Conservation (phyloP, 2,797 vertebrate genomes). For the Halcyon chelicuti region DNA sequence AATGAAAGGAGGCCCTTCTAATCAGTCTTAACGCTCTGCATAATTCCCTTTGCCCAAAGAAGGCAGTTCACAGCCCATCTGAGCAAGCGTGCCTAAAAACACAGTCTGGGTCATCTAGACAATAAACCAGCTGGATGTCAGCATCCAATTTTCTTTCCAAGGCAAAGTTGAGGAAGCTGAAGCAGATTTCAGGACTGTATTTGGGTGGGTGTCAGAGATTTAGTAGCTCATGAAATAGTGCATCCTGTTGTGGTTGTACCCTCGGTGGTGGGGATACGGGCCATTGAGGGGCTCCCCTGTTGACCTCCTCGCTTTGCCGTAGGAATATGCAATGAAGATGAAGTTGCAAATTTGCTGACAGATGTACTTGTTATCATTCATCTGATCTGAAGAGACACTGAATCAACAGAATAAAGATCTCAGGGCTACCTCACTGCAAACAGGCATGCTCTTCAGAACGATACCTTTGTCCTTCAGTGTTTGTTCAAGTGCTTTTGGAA, state of each 20-base stretch:
- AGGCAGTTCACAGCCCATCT: not conserved
- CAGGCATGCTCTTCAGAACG: not conserved
- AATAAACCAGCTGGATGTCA: not conserved
- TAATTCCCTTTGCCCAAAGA: not conserved
- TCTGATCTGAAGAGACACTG: conserved; percentile 61
- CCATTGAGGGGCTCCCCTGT: not conserved
- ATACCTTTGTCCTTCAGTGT: conserved; percentile 69
- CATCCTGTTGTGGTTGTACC: not conserved
- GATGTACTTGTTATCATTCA: not conserved
- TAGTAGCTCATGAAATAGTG: not conserved
- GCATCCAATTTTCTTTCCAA: not conserved
- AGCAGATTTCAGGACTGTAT: not conserved
- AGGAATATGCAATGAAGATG: not conserved
- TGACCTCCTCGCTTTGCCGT: not conserved
- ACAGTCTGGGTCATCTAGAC: not conserved
- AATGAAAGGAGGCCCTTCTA: not conserved
- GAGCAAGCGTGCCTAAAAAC: not conserved
- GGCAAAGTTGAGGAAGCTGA: not conserved
- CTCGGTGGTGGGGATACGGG: not conserved
- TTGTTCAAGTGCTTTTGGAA: conserved; percentile 53
- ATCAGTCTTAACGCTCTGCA: not conserved
- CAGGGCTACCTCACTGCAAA: not conserved
- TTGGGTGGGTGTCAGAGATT: not conserved
- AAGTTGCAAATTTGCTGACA: conserved; percentile 46
- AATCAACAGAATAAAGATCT: conserved; percentile 68